Percentiles rank a stretch among this genome's conserved stretches.
Evolutionary conservation across 1,140 invertebrate genomes (phyloP).

Genomic region (Drosophila kikkawai): DNA sequence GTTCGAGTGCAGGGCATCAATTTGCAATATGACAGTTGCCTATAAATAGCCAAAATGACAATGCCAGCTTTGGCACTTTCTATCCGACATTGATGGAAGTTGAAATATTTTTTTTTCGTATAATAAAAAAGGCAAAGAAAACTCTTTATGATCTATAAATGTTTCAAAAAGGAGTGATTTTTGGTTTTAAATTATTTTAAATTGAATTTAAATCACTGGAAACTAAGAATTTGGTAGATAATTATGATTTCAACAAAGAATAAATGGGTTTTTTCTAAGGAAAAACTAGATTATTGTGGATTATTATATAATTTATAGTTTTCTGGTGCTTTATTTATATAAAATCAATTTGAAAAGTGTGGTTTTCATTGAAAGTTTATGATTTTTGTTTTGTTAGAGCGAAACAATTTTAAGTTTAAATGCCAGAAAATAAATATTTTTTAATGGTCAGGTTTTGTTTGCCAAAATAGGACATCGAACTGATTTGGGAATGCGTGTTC

Average conservation of each 20-base stretch:
- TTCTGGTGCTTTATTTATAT: neutral
- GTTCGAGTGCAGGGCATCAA: conserved; percentile 60
- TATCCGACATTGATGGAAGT: conserved; percentile 47
- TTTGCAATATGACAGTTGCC: conserved; percentile 72
- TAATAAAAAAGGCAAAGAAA: neutral
- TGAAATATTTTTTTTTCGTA: neutral
- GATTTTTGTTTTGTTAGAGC: neutral
- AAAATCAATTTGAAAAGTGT: neutral
- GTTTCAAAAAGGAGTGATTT: neutral
- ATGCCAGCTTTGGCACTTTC: conserved; percentile 50
- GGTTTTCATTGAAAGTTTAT: neutral
- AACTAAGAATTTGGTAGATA: neutral
- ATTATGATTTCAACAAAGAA: neutral
- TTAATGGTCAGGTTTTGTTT: no score
- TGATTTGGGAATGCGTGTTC: neutral
- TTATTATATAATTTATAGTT: neutral
- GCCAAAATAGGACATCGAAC: neutral
- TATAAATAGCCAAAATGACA: conserved; percentile 65
- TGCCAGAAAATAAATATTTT: no score
- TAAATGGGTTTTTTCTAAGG: neutral
- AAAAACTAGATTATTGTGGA: neutral
- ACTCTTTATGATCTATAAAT: neutral
- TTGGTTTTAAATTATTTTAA: neutral
- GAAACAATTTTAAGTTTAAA: neutral
- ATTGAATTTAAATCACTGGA: neutral